A percentile compares a stretch with the other conserved stretches of the same genome.
These are phyloP conservation scores for Lophius americanus DNA, from an alignment of 2,797 vertebrate genomes.

Conservation along the genomic window DNA sequence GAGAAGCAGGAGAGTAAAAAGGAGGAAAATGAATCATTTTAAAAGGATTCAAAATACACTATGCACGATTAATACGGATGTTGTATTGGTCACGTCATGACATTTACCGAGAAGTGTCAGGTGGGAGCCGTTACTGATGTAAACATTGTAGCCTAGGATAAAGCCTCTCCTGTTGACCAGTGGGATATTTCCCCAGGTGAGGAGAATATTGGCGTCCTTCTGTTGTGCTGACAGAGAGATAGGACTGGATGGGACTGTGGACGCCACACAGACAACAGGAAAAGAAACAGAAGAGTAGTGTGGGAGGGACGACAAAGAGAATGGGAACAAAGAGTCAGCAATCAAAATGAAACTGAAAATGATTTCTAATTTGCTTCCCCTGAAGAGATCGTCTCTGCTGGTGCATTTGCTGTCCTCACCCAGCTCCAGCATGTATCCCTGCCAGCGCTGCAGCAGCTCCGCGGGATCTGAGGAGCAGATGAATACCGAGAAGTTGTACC, in stretches of 20 bases:
- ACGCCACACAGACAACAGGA: not conserved
- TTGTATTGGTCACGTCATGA: not conserved
- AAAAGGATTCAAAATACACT: constrained; percentile 8
- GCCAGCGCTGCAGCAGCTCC: constrained; percentile 67
- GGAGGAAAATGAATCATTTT: not conserved
- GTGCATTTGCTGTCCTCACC: constrained; percentile 61
- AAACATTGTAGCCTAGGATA: constrained; percentile 79
- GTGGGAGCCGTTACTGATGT: constrained; percentile 63
- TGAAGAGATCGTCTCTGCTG: too few relatives aligned
- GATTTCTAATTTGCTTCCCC: not conserved
- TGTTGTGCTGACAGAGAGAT: constrained; percentile 63
- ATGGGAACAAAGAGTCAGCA: not conserved
- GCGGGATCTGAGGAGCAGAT: constrained; percentile 64
- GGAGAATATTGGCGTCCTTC: constrained; percentile 58
- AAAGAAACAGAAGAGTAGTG: not conserved
- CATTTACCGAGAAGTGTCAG: constrained; percentile 71
- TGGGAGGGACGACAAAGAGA: not conserved
- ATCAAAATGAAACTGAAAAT: constrained; percentile 7
- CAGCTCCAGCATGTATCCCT: constrained; percentile 77
- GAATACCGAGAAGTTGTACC: constrained; percentile 79
- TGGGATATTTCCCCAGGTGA: constrained; percentile 75
- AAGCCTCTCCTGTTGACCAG: constrained; percentile 70
- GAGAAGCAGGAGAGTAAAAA: too few relatives aligned
- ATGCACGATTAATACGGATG: not conserved
- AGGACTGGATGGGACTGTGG: constrained; percentile 65